These are phyloP conservation scores for Seladonia tumulorum DNA, from an alignment of 2,888 invertebrate genomes.

Conservation along the genomic window DNA sequence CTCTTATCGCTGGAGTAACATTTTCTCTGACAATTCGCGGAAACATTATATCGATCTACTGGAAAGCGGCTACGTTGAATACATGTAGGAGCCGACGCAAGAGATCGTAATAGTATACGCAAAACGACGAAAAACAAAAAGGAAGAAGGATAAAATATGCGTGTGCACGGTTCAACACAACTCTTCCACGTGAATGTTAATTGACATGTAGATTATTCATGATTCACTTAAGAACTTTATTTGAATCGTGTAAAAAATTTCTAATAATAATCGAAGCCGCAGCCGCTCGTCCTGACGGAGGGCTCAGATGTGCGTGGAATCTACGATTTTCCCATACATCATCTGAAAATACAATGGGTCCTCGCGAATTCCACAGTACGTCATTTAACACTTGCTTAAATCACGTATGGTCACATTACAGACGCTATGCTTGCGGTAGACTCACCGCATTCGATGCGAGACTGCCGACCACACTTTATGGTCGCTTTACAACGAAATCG, in stretches of 20 bases:
- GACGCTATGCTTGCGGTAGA: neutral
- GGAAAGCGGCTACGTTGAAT: neutral
- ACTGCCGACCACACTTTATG: neutral
- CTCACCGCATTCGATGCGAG: slow-evolving; percentile 9
- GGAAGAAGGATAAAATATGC: neutral
- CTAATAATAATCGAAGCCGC: neutral
- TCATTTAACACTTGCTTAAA: slow-evolving; percentile 8
- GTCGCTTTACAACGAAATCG: slow-evolving; percentile 21
- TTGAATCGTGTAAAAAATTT: neutral
- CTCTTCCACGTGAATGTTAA: neutral
- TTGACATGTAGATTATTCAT: slow-evolving; percentile 18
- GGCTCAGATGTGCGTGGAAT: slow-evolving; percentile 2
- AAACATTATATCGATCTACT: neutral
- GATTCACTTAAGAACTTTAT: slow-evolving; percentile 20
- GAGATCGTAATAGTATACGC: neutral
- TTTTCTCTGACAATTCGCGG: slow-evolving; percentile 14
- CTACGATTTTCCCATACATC: neutral
- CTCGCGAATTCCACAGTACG: slow-evolving; percentile 15
- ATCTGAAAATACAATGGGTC: slow-evolving; percentile 19
- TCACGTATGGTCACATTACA: slow-evolving; percentile 9
- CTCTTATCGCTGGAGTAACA: slow-evolving; percentile 44
- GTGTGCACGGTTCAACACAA: neutral
- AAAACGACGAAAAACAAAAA: neutral
- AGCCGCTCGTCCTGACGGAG: neutral
- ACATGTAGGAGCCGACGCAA: neutral